These are phyloP conservation scores for Vanessa atalanta DNA, from an alignment of 1,140 invertebrate species.

Conservation along the genomic window DNA sequence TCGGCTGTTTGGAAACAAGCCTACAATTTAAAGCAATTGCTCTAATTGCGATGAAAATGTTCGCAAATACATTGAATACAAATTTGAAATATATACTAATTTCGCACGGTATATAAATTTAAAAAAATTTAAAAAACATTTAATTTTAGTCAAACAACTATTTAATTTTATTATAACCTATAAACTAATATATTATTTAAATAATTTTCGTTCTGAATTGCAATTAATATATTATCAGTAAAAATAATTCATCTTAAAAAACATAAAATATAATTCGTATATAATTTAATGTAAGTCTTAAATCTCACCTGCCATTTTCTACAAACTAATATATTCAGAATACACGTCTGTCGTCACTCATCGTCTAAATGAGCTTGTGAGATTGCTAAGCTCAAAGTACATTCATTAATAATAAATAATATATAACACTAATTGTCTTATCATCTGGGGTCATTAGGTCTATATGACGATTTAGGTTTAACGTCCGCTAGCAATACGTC, in stretches of 20 bases:
- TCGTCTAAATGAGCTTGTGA: neutral
- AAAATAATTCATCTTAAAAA: neutral
- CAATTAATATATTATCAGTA: too few species aligned
- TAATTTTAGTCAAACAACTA: too few species aligned
- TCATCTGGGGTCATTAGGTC: neutral
- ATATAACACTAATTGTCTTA: neutral
- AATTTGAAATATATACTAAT: neutral
- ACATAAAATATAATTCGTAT: neutral
- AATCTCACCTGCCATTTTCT: conserved; percentile 1
- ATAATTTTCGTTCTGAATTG: too few species aligned
- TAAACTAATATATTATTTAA: neutral
- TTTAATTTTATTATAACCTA: neutral
- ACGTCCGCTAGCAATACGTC: neutral
- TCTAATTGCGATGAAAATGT: conserved; percentile 9
- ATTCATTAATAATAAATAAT: neutral
- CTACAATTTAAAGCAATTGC: conserved; percentile 19
- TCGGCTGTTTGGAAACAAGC: conserved; percentile 9
- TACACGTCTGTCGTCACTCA: neutral
- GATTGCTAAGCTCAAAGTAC: neutral
- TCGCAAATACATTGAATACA: neutral
- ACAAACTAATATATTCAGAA: neutral
- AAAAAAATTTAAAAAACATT: too few species aligned
- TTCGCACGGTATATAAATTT: neutral
- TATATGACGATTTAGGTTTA: neutral
- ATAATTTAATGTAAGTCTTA: neutral